Evolutionary conservation across 2,113 vertebrate species (phyloP).

Genomic region (Apaloderma vittatum): DNA sequence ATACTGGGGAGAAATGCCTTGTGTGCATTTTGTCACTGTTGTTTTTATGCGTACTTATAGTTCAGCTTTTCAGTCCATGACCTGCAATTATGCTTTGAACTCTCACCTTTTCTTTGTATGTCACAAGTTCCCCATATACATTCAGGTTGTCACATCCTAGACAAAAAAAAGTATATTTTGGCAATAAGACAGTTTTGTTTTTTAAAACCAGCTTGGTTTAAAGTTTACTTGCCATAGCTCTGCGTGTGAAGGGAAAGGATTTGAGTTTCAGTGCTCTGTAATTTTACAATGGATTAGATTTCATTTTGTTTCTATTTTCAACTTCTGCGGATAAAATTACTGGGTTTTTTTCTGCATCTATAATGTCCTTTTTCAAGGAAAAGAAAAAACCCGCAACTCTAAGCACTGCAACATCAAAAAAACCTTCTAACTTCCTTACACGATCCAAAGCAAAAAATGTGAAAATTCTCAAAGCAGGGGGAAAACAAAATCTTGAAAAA

Average conservation of each 20-base stretch:
- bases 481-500: background rate
- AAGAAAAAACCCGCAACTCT: background rate
- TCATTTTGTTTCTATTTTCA: background rate
- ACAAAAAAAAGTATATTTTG: background rate
- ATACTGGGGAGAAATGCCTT: background rate
- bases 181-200: background rate
- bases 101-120: background rate
- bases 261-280: background rate
- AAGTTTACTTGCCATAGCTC: background rate
- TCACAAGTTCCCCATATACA: background rate
- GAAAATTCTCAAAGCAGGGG: background rate
- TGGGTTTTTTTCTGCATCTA: background rate
- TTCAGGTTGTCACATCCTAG: background rate
- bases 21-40: background rate
- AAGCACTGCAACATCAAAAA: background rate
- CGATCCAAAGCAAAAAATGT: background rate
- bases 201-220: background rate
- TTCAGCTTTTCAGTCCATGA: background rate
- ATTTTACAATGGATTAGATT: background rate
- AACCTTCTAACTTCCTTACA: fast-evolving
- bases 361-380: background rate
- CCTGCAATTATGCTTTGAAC: background rate
- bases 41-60: background rate
- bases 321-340: background rate
- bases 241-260: background rate